Percentiles rank a stretch among this genome's conserved stretches.
Evolutionary conservation across 2,888 invertebrate genomes (phyloP).

Genomic region (Bedellia somnulentella): DNA sequence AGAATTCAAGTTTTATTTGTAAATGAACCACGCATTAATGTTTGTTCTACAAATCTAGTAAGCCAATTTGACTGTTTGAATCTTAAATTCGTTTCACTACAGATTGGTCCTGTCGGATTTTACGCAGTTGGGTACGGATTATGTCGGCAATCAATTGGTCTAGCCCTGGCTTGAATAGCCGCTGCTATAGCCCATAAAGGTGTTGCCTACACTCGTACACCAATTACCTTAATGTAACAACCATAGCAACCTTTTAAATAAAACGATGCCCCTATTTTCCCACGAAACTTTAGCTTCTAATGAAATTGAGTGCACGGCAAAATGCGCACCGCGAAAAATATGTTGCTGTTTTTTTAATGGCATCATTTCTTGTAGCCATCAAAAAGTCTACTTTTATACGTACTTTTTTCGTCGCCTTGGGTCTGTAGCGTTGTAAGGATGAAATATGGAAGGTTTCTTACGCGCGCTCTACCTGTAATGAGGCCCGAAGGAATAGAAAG

Average conservation of each 20-base stretch:
- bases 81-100: constrained; percentile 43
- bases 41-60: constrained; percentile 38
- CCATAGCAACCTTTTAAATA: constrained; percentile 48
- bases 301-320: constrained; percentile 43
- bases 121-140: constrained; percentile 27
- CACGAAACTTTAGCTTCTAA: constrained; percentile 35
- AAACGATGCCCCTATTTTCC: constrained; percentile 31
- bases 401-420: constrained; percentile 16
- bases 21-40: constrained; percentile 11
- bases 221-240: constrained; percentile 56
- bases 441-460: constrained; percentile 46
- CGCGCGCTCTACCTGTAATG: constrained; percentile 40
- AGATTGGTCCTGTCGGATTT: constrained; percentile 39
- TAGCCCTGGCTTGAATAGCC: constrained; percentile 39
- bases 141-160: constrained; percentile 41
- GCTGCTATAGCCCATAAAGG: constrained; percentile 44
- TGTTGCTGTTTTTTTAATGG: too few species aligned
- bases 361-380: too few species aligned
- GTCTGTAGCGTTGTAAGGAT: constrained; percentile 31
- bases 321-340: too few species aligned
- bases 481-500: constrained; percentile 52
- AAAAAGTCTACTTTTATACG: too few species aligned
- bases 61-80: constrained; percentile 34
- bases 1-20: not conserved
- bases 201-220: constrained; percentile 45